Conservation (phyloP, 2,888 invertebrate species). For the Hirtodrosophila histrioides region DNA sequence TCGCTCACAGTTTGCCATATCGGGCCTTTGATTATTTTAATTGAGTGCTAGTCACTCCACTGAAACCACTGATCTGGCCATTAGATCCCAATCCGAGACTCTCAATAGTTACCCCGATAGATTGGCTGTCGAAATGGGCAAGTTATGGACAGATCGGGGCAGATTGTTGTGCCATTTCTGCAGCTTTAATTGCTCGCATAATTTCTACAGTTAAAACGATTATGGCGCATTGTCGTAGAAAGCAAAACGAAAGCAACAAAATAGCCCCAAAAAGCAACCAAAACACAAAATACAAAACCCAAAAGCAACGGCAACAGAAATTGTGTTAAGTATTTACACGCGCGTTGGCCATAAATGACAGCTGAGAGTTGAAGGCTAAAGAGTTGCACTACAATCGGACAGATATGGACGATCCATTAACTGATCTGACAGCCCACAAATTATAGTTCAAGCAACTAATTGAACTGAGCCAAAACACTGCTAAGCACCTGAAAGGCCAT, state of each 20-base stretch:
- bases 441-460: too few relatives aligned
- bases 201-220: slow-evolving; percentile 69
- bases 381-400: slow-evolving; percentile 37
- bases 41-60: slow-evolving; percentile 33
- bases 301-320: slow-evolving; percentile 57
- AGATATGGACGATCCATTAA: slow-evolving; percentile 27
- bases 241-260: slow-evolving; percentile 65
- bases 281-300: slow-evolving; percentile 10
- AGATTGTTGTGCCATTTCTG: slow-evolving; percentile 30
- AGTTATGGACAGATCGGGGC: slow-evolving; percentile 10
- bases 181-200: slow-evolving; percentile 68
- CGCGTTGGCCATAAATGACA: slow-evolving; percentile 64
- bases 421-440: slow-evolving; percentile 16
- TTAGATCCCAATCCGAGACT: slow-evolving; percentile 16
- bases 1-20: slow-evolving; percentile 2
- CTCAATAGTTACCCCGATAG: slow-evolving; percentile 21
- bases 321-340: slow-evolving; percentile 78
- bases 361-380: slow-evolving; percentile 38
- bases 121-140: slow-evolving; percentile 1
- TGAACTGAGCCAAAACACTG: too few relatives aligned
- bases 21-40: slow-evolving; percentile 26
- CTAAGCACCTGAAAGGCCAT: too few relatives aligned
- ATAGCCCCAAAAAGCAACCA: slow-evolving; percentile 8
- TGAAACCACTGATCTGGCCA: slow-evolving; percentile 7
- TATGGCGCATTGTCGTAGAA: slow-evolving; percentile 64